A percentile compares a stretch with the other conserved stretches of the same genome.
phyloP scores from a whole-genome alignment of 1,140 invertebrate species.

The Caenorhabditis elegans region DNA sequence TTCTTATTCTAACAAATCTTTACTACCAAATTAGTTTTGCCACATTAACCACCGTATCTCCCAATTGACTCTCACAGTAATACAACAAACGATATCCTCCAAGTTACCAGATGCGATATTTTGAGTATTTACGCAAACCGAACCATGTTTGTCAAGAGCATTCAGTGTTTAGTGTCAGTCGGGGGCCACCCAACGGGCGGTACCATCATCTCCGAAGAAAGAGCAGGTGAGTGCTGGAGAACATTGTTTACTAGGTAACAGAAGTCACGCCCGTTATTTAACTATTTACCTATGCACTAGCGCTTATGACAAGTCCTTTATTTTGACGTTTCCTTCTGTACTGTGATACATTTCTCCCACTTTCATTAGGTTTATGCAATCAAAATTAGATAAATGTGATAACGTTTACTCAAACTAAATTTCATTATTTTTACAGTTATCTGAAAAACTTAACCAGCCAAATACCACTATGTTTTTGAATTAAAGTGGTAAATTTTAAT shows the following conservation, averaged over 20 bases:
- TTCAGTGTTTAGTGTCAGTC: slow-evolving; percentile 22
- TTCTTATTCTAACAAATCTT: no score
- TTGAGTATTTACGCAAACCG: slow-evolving; percentile 31
- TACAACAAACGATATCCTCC: background rate
- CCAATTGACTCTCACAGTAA: no score
- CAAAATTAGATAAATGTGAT: no score
- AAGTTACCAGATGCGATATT: slow-evolving; percentile 23
- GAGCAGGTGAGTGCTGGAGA: background rate
- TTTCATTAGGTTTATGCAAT: no score
- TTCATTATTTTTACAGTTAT: no score
- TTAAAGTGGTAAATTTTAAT: no score
- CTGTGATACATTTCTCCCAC: background rate
- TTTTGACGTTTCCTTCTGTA: background rate
- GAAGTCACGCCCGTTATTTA: slow-evolving; percentile 27
- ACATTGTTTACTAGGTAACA: slow-evolving; percentile 26
- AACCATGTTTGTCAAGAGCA: slow-evolving; percentile 12
- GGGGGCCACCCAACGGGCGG: slow-evolving; percentile 6
- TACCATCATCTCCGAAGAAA: slow-evolving; percentile 28
- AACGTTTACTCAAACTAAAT: no score
- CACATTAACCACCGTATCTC: no score
- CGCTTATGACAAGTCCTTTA: slow-evolving; percentile 29
- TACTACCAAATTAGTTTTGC: no score
- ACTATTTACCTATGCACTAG: slow-evolving; percentile 30
- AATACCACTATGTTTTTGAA: no score
- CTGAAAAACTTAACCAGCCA: no score